These are phyloP conservation scores for Drosophila nigrodunni DNA, from an alignment of 1,140 invertebrate species.

Conservation along the genomic window DNA sequence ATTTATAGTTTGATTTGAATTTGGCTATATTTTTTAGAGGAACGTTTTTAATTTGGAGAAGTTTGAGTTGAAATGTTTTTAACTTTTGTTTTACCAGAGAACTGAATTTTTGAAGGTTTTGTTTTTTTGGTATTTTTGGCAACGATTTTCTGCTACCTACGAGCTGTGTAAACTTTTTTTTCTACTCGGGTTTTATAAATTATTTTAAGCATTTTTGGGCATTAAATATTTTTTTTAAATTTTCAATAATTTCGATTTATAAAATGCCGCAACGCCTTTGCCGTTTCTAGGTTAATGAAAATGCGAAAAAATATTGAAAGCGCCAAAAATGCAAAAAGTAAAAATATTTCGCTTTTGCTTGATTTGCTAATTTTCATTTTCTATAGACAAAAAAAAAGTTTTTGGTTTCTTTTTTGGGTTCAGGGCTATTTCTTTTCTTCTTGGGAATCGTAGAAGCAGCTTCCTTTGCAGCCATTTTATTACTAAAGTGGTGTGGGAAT, in stretches of 20 bases:
- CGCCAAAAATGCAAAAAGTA: constrained; percentile 63
- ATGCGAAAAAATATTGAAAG: constrained; percentile 76
- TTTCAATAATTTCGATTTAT: constrained; percentile 63
- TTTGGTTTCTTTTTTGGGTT: constrained; percentile 32
- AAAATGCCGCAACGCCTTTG: constrained; percentile 69
- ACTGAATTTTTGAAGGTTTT: constrained; percentile 8
- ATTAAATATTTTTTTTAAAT: constrained; percentile 74
- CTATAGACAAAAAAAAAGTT: constrained; percentile 31
- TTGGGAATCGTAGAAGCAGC: constrained; percentile 82
- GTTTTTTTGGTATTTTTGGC: constrained; percentile 14
- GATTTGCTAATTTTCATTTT: constrained; percentile 22
- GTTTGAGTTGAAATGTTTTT: neutral
- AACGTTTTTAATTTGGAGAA: too few species aligned
- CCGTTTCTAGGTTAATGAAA: constrained; percentile 60
- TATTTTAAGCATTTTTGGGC: constrained; percentile 63
- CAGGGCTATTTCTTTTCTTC: constrained; percentile 80
- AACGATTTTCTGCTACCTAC: constrained; percentile 50
- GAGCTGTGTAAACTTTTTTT: constrained; percentile 9
- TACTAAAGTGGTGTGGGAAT: constrained; percentile 72
- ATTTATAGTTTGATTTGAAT: too few species aligned
- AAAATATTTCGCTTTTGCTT: constrained; percentile 28
- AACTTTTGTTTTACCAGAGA: constrained; percentile 22
- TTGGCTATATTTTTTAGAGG: too few species aligned
- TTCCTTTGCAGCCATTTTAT: constrained; percentile 83
- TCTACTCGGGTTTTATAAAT: constrained; percentile 3